Base-by-base conservation (phyloP, 2,797 vertebrate genomes). In the Merluccius polli region DNA sequence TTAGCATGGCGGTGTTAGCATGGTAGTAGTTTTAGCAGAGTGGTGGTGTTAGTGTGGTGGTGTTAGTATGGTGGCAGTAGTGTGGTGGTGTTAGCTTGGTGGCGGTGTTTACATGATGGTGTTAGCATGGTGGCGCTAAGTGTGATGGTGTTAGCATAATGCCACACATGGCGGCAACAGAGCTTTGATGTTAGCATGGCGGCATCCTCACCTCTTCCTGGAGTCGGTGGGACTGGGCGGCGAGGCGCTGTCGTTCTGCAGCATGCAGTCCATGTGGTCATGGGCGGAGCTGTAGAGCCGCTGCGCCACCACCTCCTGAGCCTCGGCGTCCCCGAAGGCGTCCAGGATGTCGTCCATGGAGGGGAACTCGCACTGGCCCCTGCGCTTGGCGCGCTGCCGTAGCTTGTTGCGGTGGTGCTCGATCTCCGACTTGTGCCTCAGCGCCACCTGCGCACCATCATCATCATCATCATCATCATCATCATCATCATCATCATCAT, bases 381-480 rank as follows among this genome's bases (percentile, higher is more conserved):
- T 95, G 77, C 98, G 94, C 90, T 99, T 99, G 59, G 97, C 97
- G 0, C 97, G 95, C 80, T 98, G 96, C 1, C 97, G 95, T 48
- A 99, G 96, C 89, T 99, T 99, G 87, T 99, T 99, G 75, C 98
- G 93, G 76, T 98, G 97, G 72, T 98, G 97, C 82, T 99, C 98
- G 0, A 99, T 99, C 93, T 99, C 98, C 0, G 98, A 99, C 88
- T 99, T 99, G 84, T 99, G 97, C 80, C 97, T 94, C 75, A 99
- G 92, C 0, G 96, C 97, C 15, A 97, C 97, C 87, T 98, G 94
- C 74, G 96, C 94, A 94, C 95, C 80, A 5, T 30, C 36, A 78
- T 38, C 48, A n/a, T n/a, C 48, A n/a, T 9, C 48, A 8, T n/a
- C 41, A 44, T 4, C 48, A 1, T 52, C 48, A 52, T 6, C 18